Base-by-base conservation (phyloP, 2,113 vertebrate species). In the Choloepus hoffmanni region DNA sequence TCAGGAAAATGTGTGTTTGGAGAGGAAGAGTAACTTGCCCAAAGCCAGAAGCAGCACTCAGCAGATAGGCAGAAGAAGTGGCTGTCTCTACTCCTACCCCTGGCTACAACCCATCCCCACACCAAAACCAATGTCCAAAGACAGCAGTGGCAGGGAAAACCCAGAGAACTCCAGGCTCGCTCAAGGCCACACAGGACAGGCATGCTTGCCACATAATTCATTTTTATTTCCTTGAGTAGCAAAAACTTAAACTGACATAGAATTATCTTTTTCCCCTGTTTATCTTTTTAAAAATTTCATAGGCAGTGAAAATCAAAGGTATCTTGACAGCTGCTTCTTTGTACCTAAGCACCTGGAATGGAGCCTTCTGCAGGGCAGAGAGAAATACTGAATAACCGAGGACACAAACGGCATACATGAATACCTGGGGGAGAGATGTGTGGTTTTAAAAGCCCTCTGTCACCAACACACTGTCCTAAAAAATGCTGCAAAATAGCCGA, bases 381-480 rank as follows among this genome's bases (percentile, higher is more conserved):
- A 60, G 62, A 36, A 60, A 67, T 30, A 50, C 3, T 9, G 8
- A 74, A 36, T 3, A 14, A 45, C 40, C 30, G 24, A 30, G 76
- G 70, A 43, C 72, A n/a, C 4, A 1, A 1, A 45, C 13, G 2
- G 63, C 10, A 9, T 0, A 72, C 43, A 45, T 10, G 76, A 65
- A 24, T 0, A 36, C 0, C 2, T 7, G 6, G 7, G 23, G 1
- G 18, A 50, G 53, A 14, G 21, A 43, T 0, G 3, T 10, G 24
- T 58, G 30, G 10, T 16, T 65, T 60, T 79, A 10, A 43, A 30
- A 92, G 68, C 26, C 26, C 19, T 78, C 12, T 74, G 63, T 28
- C 60, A 63, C 36, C 14, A 65, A 24, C 45, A 30, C 26, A 10
- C 0, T 3, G 60, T 23, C 53, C 30, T 24, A 30, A 48, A 78